Evolutionary conservation across 2,888 invertebrate species (phyloP).

Genomic region (Unio pictorum): DNA sequence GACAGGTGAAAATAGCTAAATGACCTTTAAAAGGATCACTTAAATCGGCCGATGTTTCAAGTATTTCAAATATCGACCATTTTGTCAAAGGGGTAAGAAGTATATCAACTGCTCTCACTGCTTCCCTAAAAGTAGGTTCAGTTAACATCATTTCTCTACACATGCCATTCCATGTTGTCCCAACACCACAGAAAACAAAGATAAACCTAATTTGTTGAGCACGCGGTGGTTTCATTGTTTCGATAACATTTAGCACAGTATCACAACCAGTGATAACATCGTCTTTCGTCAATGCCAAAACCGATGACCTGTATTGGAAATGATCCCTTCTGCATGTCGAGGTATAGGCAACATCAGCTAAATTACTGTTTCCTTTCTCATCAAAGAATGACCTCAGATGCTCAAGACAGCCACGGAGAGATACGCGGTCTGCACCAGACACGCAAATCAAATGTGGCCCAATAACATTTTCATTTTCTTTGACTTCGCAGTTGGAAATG

Average conservation of each 20-base stretch:
- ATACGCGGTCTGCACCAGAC: conserved; percentile 8
- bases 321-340: conserved; percentile 18
- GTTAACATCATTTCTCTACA: conserved; percentile 28
- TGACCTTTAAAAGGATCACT: conserved; percentile 38
- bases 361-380: background rate
- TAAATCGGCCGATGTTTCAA: conserved; percentile 20
- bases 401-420: conserved; percentile 4
- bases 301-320: conserved; percentile 18
- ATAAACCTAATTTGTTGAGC: conserved; percentile 16
- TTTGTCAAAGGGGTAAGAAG: conserved; percentile 10
- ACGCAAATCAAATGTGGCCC: conserved; percentile 11
- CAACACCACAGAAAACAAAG: conserved; percentile 51
- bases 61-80: conserved; percentile 22
- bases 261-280: conserved; percentile 10
- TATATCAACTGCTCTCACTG: conserved; percentile 24
- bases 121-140: conserved; percentile 22
- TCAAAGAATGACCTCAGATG: conserved; percentile 6
- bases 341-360: conserved; percentile 9
- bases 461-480: background rate
- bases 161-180: conserved; percentile 48
- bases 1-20: conserved; percentile 45
- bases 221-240: background rate
- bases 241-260: background rate
- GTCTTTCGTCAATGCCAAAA: conserved; percentile 10
- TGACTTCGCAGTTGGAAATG: background rate